A percentile compares a stretch with the other conserved stretches of the same genome.
phyloP scores from a whole-genome alignment of 1,140 invertebrate species.

The Apis cerana region DNA sequence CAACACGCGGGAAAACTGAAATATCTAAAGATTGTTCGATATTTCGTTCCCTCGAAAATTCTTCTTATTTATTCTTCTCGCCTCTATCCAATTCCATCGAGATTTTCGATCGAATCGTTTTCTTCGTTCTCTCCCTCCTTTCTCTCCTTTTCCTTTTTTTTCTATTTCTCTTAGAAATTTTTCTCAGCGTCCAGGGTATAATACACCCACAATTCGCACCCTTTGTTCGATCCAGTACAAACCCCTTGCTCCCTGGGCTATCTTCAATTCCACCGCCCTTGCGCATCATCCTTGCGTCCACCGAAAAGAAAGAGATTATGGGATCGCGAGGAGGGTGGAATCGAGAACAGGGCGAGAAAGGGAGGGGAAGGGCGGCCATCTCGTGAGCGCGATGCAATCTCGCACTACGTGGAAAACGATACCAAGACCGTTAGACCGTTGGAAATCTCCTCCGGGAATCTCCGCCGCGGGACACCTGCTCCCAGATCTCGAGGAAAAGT shows the following conservation, averaged over 20 bases:
- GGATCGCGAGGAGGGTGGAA: slow-evolving; percentile 24
- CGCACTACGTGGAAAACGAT: slow-evolving; percentile 62
- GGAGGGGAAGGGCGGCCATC: not conserved
- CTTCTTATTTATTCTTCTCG: not conserved
- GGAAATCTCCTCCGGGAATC: slow-evolving; percentile 71
- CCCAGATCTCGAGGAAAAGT: slow-evolving; percentile 45
- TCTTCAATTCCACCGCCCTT: slow-evolving; percentile 38
- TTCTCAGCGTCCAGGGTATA: too few species aligned
- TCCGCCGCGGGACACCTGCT: slow-evolving; percentile 70
- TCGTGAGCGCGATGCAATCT: slow-evolving; percentile 62
- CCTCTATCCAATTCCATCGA: not conserved
- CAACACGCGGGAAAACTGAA: not conserved
- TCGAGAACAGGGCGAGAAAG: slow-evolving; percentile 28
- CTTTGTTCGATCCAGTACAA: too few species aligned
- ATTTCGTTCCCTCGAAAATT: not conserved
- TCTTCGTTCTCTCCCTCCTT: too few species aligned
- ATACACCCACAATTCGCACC: too few species aligned
- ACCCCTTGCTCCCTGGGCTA: slow-evolving; percentile 20
- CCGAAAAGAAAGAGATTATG: slow-evolving; percentile 40
- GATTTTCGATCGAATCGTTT: not conserved
- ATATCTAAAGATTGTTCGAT: not conserved
- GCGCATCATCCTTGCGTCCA: slow-evolving; percentile 31
- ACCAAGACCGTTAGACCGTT: slow-evolving; percentile 54
- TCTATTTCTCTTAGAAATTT: too few species aligned
- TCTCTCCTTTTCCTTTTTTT: too few species aligned